Percentiles rank a stretch among this genome's conserved stretches.
Conservation (phyloP, 2,888 invertebrate species). For the Mythimna lalbum region DNA sequence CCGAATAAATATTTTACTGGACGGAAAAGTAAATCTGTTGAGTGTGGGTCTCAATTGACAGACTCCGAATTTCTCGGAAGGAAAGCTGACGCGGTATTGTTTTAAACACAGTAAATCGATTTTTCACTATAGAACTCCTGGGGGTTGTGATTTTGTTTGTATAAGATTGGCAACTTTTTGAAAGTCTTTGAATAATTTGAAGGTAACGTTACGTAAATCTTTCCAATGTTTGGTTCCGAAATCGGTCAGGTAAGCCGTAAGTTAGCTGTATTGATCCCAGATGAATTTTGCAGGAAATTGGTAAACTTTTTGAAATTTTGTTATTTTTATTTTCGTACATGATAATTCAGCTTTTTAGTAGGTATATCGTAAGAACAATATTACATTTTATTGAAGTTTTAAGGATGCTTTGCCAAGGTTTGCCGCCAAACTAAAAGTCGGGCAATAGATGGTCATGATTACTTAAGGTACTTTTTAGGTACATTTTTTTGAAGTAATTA, state of each 20-base stretch:
- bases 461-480: too few relatives aligned
- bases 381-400: too few relatives aligned
- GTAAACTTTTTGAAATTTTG: neutral
- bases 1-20: constrained; percentile 52
- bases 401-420: too few relatives aligned
- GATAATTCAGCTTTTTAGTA: too few relatives aligned
- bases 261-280: neutral
- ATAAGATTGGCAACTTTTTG: constrained; percentile 29
- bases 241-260: neutral
- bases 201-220: constrained; percentile 2
- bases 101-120: constrained; percentile 52
- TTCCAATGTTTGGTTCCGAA: constrained; percentile 9
- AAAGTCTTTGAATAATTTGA: constrained; percentile 53
- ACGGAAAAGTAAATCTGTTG: constrained; percentile 21
- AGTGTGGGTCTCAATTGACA: constrained; percentile 36
- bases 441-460: too few relatives aligned
- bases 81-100: constrained; percentile 40
- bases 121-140: constrained; percentile 26
- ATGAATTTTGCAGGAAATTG: neutral
- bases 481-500: too few relatives aligned
- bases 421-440: too few relatives aligned
- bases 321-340: neutral
- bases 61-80: constrained; percentile 30
- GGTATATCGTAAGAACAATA: too few relatives aligned
- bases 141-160: constrained; percentile 33